Conservation (phyloP, 2,113 vertebrate species). For the Ochotona curzoniae region DNA sequence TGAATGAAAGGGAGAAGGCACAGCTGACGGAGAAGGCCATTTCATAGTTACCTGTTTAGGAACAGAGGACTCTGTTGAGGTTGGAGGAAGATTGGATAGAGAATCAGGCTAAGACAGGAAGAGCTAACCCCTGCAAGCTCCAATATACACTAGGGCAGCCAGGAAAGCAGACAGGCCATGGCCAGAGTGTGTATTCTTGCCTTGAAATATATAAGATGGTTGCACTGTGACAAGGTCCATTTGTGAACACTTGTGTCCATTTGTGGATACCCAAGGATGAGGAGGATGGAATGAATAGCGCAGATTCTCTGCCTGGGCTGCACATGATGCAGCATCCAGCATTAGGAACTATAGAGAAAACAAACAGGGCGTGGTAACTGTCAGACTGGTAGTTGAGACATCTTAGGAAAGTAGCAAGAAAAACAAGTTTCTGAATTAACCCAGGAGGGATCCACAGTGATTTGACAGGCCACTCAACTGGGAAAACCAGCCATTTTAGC, state of each 20-base stretch:
- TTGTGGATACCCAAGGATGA: background rate
- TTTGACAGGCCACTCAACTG: background rate
- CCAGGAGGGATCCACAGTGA: background rate
- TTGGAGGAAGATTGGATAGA: background rate
- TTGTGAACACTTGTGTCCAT: background rate
- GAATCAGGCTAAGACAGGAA: background rate
- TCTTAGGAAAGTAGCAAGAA: background rate
- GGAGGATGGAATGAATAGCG: background rate
- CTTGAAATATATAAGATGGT: background rate
- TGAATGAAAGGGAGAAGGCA: background rate
- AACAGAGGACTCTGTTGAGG: background rate
- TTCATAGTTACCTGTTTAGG: background rate
- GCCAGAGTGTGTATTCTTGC: accelerated
- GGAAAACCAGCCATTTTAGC: background rate
- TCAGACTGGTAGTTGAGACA: background rate
- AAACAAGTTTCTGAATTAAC: background rate
- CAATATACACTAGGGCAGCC: background rate
- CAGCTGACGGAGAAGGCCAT: background rate
- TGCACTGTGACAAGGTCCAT: background rate
- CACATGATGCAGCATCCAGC: background rate
- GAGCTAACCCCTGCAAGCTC: background rate
- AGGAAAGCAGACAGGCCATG: background rate
- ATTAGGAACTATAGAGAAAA: background rate
- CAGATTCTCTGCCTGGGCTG: background rate
- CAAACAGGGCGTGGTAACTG: background rate